Evolutionary conservation across 2,797 vertebrate species (phyloP).

Genomic region (Lacerta bilineata): DNA sequence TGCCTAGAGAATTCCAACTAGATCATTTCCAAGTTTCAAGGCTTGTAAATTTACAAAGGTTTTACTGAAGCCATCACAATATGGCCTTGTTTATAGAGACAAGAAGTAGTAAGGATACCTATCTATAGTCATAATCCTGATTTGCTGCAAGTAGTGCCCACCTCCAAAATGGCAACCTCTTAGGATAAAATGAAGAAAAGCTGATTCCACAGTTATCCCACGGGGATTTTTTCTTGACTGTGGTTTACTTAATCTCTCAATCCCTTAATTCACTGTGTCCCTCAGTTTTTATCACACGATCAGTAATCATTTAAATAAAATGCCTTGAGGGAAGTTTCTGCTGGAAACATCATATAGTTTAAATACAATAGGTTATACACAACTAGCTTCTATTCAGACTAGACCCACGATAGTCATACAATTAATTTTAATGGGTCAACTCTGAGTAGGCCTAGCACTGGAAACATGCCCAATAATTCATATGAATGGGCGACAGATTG

Average conservation of each 20-base stretch:
- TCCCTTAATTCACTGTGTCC: not conserved
- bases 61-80: not conserved
- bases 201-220: not conserved
- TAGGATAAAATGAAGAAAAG: slow-evolving; percentile 1
- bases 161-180: not conserved
- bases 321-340: not conserved
- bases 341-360: not conserved
- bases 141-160: not conserved
- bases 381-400: too few species aligned
- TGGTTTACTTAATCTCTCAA: not conserved
- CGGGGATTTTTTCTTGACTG: not conserved
- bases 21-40: not conserved
- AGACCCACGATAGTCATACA: too few species aligned
- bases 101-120: not conserved
- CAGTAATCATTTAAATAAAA: not conserved
- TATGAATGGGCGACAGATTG: not conserved
- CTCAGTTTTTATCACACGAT: not conserved
- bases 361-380: too few species aligned
- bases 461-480: too few species aligned
- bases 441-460: too few species aligned
- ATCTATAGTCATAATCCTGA: not conserved
- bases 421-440: too few species aligned
- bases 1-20: not conserved
- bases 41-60: not conserved
- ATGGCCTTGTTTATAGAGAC: not conserved